A percentile compares a stretch with the other conserved stretches of the same genome.
phyloP scores from a whole-genome alignment of 2,113 vertebrate species.

The Addax nasomaculatus region DNA sequence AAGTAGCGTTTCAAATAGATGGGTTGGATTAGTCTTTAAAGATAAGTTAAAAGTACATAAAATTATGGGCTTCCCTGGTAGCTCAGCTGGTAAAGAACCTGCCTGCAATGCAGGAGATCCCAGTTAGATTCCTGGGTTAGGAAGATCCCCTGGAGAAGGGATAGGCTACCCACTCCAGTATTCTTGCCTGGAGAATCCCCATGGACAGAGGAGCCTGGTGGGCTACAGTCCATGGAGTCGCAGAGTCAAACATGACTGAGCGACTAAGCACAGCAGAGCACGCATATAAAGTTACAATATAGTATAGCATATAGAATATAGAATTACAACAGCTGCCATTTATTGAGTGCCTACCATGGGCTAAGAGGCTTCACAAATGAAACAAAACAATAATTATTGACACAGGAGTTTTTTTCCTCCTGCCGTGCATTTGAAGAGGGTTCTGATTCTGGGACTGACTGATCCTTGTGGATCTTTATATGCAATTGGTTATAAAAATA shows the following conservation, averaged over 20 bases:
- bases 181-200: background rate
- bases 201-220: background rate
- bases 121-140: background rate
- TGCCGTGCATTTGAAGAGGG: background rate
- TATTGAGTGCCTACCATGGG: background rate
- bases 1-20: background rate
- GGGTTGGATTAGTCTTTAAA: constrained; percentile 6
- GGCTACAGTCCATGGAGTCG: background rate
- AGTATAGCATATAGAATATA: background rate
- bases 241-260: background rate
- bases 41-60: background rate
- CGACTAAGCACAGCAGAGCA: background rate
- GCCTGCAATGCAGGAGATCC: background rate
- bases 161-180: background rate
- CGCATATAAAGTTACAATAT: background rate
- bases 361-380: background rate
- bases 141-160: background rate
- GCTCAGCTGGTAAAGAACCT: background rate
- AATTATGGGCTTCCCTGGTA: background rate
- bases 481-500: background rate
- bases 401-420: background rate
- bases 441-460: background rate
- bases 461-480: background rate
- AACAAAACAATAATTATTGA: background rate
- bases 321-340: background rate